Evolutionary conservation across 2,888 invertebrate species (phyloP), one percentile per base, ranked within the genome.

Genomic region (Ichneumoninae sp.): DNA sequence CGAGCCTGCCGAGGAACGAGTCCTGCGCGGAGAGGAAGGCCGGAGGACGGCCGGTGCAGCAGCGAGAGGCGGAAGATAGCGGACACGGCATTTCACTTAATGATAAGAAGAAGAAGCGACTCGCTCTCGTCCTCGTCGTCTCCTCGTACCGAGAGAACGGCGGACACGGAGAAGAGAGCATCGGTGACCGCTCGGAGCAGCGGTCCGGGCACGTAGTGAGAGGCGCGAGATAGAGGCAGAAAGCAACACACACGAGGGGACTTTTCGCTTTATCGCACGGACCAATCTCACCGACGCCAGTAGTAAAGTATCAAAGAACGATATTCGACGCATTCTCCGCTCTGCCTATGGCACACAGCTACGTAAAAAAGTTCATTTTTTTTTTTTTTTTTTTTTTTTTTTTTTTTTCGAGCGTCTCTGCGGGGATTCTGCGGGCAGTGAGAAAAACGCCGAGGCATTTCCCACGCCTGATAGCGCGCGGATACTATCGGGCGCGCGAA

Each of bases 61-160:
- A 85, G 86, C 85, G 86, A 87, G 86, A 87, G 88, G 83, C 87
- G 87, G 81, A 89, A 91, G 92, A 92, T 92, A 92, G 91, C 89
- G 93, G 93, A 93, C 93, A 93, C 90, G 93, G 93, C 93, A 93
- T 93, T 93, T 93, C 93, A 93, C 93, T 93, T 93, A 93, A 93
- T 93, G 93, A 93, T 93, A 93, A 93, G 93, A 90, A 78, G 78
- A 85, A 82, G 82, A 85, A 85, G 76, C 91, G 90, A 90, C 91
- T 89, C 88, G 87, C 79, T 85, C 87, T 87, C 87, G 81, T 86
- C 86, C 76, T 79, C 82, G 77, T 86, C 73, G 87, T 76, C 75
- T 85, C 80, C 83, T 83, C 81, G 85, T 82, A 85, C 82, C 57
- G 82, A 82, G 78, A 70, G 82, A 79, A 79, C 70, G 54, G 52